phyloP scores from a whole-genome alignment of 2,888 invertebrate genomes.

The Tetranychus piercei region DNA sequence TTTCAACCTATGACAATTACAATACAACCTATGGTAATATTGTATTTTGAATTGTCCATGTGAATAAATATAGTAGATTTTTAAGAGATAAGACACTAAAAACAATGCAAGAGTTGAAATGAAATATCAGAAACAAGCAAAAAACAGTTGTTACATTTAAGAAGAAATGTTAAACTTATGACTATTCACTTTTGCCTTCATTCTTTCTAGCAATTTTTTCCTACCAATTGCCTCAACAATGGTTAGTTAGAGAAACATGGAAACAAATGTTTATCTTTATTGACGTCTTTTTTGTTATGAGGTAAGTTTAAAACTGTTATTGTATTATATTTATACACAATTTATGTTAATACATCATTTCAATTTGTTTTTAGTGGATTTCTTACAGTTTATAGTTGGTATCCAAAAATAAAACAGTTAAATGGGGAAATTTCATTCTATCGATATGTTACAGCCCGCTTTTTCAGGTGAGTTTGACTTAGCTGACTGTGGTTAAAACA shows the following conservation, averaged over 20 bases:
- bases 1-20: too few species aligned
- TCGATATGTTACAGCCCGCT: not conserved
- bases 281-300: conserved; percentile 3
- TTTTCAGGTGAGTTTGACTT: not conserved
- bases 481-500: not conserved
- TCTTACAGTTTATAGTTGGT: not conserved
- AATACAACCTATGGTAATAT: too few species aligned
- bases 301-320: not conserved
- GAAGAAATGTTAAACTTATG: not conserved
- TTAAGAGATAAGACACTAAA: too few species aligned
- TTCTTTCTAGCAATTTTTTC: not conserved
- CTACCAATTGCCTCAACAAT: not conserved
- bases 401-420: not conserved
- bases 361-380: not conserved
- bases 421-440: not conserved
- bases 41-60: too few species aligned
- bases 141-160: not conserved
- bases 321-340: not conserved
- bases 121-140: not conserved
- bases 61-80: too few species aligned
- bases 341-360: not conserved
- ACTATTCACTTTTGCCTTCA: not conserved
- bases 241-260: not conserved
- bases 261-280: conserved; percentile 7
- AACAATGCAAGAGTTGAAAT: too few species aligned